phyloP scores from a whole-genome alignment of 1,140 invertebrate species.

The Globodera ellingtonae region DNA sequence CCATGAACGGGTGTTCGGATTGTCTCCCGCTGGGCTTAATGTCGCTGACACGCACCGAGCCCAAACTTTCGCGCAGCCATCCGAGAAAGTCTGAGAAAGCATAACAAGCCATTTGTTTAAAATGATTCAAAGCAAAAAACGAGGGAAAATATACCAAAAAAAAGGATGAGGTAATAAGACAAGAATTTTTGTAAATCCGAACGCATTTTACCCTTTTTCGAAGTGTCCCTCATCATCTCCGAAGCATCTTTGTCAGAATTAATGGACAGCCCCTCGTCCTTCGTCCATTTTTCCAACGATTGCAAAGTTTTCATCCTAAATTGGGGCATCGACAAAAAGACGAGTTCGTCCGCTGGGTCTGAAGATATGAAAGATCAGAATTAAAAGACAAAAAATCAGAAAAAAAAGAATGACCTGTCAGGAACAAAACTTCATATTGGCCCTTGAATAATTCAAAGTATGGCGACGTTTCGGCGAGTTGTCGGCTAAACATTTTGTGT shows the following conservation, averaged over 20 bases:
- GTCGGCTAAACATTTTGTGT: conserved; percentile 22
- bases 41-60: conserved; percentile 76
- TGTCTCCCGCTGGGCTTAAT: conserved; percentile 81
- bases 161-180: not conserved
- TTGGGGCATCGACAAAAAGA: conserved; percentile 83
- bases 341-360: conserved; percentile 91
- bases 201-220: conserved; percentile 63
- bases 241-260: conserved; percentile 69
- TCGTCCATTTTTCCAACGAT: conserved; percentile 91
- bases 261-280: conserved; percentile 70
- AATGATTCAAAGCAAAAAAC: not conserved
- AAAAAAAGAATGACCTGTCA: conserved; percentile 70
- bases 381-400: not conserved
- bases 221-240: conserved; percentile 11
- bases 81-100: conserved; percentile 72
- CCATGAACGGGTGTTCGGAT: conserved; percentile 85
- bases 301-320: conserved; percentile 79
- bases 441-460: conserved; percentile 87
- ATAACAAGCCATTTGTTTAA: not conserved
- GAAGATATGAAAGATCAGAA: conserved; percentile 68
- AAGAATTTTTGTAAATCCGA: conserved; percentile 2
- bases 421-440: conserved; percentile 84
- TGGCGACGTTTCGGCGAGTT: conserved; percentile 77
- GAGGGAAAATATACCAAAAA: not conserved
- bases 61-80: conserved; percentile 78